Conservation (phyloP, 2,888 invertebrate species). For the Conus canariensis region DNA sequence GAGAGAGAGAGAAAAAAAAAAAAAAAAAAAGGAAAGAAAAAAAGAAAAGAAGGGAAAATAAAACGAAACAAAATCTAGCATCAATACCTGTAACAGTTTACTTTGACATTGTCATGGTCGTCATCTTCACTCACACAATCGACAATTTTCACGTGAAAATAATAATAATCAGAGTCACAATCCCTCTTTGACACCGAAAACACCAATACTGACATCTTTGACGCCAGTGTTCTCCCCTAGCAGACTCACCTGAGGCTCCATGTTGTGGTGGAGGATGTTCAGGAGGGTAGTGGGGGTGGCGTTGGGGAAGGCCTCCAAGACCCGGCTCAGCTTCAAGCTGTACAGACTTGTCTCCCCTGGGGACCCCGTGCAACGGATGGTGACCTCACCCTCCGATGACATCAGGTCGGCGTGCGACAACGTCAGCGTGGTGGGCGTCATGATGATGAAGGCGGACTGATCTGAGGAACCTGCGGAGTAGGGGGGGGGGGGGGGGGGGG, state of each 20-base stretch:
- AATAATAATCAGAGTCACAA: too few relatives aligned
- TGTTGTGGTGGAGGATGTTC: neutral
- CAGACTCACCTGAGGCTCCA: neutral
- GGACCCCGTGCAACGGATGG: neutral
- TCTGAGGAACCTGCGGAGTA: neutral
- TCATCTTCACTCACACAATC: too few relatives aligned
- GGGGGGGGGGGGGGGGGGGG: too few relatives aligned
- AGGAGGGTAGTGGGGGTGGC: neutral
- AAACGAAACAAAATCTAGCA: too few relatives aligned
- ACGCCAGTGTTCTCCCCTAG: neutral
- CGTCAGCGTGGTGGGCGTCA: conserved; percentile 20
- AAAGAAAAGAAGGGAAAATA: too few relatives aligned
- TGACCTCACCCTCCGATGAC: conserved; percentile 10
- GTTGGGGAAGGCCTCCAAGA: neutral
- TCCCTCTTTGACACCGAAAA: too few relatives aligned
- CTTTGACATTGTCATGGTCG: too few relatives aligned
- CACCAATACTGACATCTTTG: too few relatives aligned
- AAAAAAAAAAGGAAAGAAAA: too few relatives aligned
- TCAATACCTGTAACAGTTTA: too few relatives aligned
- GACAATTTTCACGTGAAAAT: too few relatives aligned
- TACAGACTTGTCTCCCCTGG: conserved; percentile 4
- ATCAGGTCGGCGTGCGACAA: neutral
- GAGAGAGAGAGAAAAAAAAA: too few relatives aligned
- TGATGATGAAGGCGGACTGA: neutral
- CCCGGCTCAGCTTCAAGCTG: conserved; percentile 24